Conservation (phyloP, 1,140 invertebrate species). For the Dendrolimus punctatus region DNA sequence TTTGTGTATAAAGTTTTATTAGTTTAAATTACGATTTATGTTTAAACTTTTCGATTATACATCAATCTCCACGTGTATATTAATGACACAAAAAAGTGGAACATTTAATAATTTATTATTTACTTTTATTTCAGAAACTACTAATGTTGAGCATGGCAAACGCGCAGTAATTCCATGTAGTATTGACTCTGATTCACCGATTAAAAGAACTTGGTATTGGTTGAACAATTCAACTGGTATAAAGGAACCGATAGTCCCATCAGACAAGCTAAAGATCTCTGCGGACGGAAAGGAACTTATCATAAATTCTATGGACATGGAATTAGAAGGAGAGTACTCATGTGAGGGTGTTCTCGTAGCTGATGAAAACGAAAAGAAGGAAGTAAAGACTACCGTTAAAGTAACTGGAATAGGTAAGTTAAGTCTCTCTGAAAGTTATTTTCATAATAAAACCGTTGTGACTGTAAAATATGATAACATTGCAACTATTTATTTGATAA, state of each 20-base stretch:
- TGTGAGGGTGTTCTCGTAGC: background rate
- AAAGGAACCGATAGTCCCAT: background rate
- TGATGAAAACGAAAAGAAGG: background rate
- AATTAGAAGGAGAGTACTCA: constrained; percentile 4
- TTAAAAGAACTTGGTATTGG: background rate
- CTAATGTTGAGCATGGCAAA: background rate
- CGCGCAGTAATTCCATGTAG: background rate
- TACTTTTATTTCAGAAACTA: background rate
- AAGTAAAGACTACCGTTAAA: too few relatives aligned
- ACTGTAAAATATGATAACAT: too few relatives aligned
- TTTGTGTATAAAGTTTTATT: too few relatives aligned
- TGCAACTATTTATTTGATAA: too few relatives aligned
- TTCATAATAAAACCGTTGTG: too few relatives aligned
- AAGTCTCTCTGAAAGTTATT: too few relatives aligned
- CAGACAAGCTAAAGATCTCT: constrained; percentile 1
- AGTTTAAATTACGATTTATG: too few relatives aligned
- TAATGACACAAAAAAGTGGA: too few relatives aligned
- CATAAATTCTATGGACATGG: constrained; percentile 2
- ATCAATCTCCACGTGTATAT: too few relatives aligned
- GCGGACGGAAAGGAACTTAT: background rate
- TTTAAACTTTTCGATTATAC: too few relatives aligned
- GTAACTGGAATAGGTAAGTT: too few relatives aligned
- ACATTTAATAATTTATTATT: too few relatives aligned
- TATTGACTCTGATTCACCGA: background rate
- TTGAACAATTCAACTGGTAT: background rate